These are phyloP conservation scores for Synergus umbraculus DNA, from an alignment of 2,888 invertebrate species.

Conservation along the genomic window DNA sequence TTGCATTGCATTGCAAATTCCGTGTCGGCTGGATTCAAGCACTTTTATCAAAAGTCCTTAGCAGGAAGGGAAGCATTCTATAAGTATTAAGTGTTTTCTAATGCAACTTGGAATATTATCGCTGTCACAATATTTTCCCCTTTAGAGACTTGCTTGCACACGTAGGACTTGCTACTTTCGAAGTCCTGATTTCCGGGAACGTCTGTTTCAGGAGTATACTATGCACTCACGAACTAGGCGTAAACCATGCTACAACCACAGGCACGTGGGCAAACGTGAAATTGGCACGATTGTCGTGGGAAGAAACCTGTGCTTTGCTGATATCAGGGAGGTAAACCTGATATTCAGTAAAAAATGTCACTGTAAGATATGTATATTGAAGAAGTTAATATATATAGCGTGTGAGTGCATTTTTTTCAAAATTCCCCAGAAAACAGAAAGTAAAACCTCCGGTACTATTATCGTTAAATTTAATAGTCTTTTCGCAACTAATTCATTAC, in stretches of 20 bases:
- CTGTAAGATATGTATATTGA: background rate
- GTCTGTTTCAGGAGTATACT: conserved; percentile 3
- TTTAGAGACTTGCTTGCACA: background rate
- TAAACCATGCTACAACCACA: conserved; percentile 1
- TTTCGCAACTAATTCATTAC: too few relatives aligned
- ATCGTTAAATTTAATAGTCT: too few relatives aligned
- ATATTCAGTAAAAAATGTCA: background rate
- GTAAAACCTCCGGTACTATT: background rate
- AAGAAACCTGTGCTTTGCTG: conserved; percentile 32
- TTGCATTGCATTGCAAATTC: conserved; percentile 4
- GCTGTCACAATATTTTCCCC: conserved; percentile 21
- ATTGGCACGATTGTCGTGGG: conserved; percentile 34
- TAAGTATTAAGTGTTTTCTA: background rate
- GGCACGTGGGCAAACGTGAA: conserved; percentile 36
- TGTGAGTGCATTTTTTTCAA: background rate
- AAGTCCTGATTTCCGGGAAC: conserved; percentile 18
- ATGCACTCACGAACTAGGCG: conserved; percentile 20
- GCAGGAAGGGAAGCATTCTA: background rate
- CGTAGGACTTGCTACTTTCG: conserved; percentile 14
- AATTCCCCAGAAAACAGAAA: background rate
- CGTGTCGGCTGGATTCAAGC: background rate
- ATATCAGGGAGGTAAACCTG: conserved; percentile 12
- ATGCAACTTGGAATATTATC: conserved; percentile 8
- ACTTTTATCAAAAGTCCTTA: background rate
- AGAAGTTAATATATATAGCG: background rate